Base-by-base conservation (phyloP, 2,888 invertebrate species). In the Crioceris asparagi region DNA sequence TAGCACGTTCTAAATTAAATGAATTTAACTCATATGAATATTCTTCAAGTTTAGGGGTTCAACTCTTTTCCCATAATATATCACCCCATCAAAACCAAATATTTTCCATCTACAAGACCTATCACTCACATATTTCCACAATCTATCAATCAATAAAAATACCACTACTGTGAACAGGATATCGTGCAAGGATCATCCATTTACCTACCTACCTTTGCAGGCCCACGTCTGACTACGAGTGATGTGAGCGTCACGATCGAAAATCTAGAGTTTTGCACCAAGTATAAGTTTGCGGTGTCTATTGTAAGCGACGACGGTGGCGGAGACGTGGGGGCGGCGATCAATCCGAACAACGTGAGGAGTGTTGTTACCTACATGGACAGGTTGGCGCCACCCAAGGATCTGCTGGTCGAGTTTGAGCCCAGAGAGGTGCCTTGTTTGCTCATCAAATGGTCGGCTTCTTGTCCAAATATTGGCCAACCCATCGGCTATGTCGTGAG, bases 401-500 rank as follows among this genome's bases (percentile, higher is more conserved):
- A 55, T 34, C 47, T 57, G 25, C 46, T 49, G 44, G 50, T 52
- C n/a, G 57, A 55, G 33, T 53, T 53, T 32, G 46, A 53, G 23
- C 52, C 56, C 5, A 46, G 45, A 35, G 49, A 49, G 16, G 39
- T 46, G 11, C 58, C 58, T 5, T 56, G 57, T 47, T 40, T 58
- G 40, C 45, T 53, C 27, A 53, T 58, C 33, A 52, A 48, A 44
- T 58, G 57, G 57, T 54, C 55, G 29, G 51, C 57, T 6, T 52
- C 58, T 27, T 58, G 58, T 43, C 41, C 55, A 33, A 57, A 52
- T 44, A 51, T 56, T 27, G 52, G 49, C n/a, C 41, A 48, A 29
- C 52, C 54, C 12, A 45, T 54, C 12, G 53, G 54, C 35, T 58
- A 58, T 38, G 49, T 51, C 39, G 58, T 57, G 49, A 55, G 55